Percentiles rank a stretch among this genome's conserved stretches.
Conservation (phyloP, 1,140 invertebrate genomes). For the Anastatus disparis region DNA sequence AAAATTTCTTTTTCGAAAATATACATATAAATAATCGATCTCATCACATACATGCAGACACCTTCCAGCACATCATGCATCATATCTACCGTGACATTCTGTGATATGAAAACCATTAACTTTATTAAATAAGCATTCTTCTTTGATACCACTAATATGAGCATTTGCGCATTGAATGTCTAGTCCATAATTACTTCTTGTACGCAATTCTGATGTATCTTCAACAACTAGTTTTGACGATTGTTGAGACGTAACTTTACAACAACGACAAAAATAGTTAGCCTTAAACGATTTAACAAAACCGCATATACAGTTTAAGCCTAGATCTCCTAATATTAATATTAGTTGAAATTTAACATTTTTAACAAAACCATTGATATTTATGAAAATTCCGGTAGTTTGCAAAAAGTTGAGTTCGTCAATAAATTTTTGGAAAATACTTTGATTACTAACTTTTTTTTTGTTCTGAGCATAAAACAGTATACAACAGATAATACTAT, state of each 20-base stretch:
- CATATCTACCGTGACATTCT: neutral
- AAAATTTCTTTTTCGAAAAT: slow-evolving; percentile 1
- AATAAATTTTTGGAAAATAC: neutral
- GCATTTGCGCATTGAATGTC: neutral
- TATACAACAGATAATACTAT: neutral
- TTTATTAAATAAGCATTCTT: slow-evolving; percentile 19
- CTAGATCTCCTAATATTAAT: slow-evolving; percentile 1
- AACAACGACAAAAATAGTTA: slow-evolving; percentile 9
- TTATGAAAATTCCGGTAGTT: neutral
- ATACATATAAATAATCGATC: neutral
- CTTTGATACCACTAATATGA: slow-evolving; percentile 6
- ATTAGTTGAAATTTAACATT: slow-evolving; percentile 18
- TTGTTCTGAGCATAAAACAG: neutral
- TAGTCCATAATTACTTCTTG: neutral
- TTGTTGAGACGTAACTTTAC: neutral
- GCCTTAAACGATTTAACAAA: slow-evolving; percentile 4
- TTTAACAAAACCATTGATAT: neutral
- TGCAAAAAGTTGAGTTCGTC: slow-evolving; percentile 3
- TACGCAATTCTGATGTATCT: neutral
- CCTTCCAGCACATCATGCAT: slow-evolving; percentile 24
- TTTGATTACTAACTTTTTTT: slow-evolving; percentile 2
- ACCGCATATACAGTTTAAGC: slow-evolving; percentile 15
- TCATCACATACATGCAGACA: neutral
- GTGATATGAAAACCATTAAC: neutral
- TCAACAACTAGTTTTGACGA: neutral